phyloP scores from a whole-genome alignment of 2,113 vertebrate genomes.

The Hydrolagus affinis region DNA sequence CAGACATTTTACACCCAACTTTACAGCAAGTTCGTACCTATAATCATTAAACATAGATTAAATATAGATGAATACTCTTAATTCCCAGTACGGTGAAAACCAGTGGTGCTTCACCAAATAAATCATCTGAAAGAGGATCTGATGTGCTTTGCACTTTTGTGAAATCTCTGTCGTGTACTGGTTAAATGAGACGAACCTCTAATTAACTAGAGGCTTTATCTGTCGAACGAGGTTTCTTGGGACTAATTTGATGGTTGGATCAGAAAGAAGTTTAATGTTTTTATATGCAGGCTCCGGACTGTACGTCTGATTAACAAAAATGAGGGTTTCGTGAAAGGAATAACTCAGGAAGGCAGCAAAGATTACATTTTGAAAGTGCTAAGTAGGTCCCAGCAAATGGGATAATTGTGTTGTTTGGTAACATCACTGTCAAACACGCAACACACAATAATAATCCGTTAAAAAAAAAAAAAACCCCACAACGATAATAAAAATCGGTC shows the following conservation, averaged over 20 bases:
- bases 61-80: slow-evolving; percentile 45
- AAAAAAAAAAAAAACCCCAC: too few relatives aligned
- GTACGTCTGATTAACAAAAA: slow-evolving; percentile 4
- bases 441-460: too few relatives aligned
- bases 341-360: neutral
- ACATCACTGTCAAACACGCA: too few relatives aligned
- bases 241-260: slow-evolving; percentile 8
- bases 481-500: too few relatives aligned
- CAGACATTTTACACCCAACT: slow-evolving; percentile 36
- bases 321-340: neutral
- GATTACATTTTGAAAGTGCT: neutral
- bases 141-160: slow-evolving; percentile 12
- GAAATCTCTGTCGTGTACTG: neutral
- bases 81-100: slow-evolving; percentile 16
- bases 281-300: neutral
- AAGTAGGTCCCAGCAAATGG: neutral
- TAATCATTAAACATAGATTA: slow-evolving; percentile 55
- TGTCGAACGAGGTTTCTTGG: neutral
- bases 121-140: slow-evolving; percentile 22
- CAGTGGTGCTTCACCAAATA: neutral
- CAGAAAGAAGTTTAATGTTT: neutral
- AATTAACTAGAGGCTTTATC: slow-evolving; percentile 11
- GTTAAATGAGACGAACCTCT: slow-evolving; percentile 10
- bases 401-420: neutral
- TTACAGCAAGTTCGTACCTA: slow-evolving; percentile 46